Percentiles rank a stretch among this genome's conserved stretches.
Conservation (phyloP, 2,113 vertebrate species). For the Origma solitaria region DNA sequence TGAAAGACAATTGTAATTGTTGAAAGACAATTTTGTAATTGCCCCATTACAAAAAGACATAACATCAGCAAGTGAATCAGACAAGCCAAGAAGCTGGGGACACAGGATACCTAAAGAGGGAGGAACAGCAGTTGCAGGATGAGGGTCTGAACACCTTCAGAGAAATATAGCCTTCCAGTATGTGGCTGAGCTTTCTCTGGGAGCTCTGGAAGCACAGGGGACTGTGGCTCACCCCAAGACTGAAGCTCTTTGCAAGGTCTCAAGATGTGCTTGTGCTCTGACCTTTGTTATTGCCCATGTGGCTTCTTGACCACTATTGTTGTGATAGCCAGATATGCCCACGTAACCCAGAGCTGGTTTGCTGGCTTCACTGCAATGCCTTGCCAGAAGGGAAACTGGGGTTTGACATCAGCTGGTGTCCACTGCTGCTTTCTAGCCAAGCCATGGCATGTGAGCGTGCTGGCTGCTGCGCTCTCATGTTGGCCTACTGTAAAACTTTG, state of each 20-base stretch:
- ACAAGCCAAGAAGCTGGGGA: not conserved
- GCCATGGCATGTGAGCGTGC: not conserved
- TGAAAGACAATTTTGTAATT: no score
- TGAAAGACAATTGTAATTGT: no score
- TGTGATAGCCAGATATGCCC: not conserved
- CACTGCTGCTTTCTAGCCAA: not conserved
- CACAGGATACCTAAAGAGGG: not conserved
- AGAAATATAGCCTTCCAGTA: not conserved
- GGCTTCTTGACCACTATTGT: not conserved
- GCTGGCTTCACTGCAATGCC: not conserved
- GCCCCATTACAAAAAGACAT: not conserved
- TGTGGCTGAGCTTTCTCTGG: not conserved
- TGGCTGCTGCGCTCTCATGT: not conserved
- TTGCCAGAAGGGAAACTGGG: not conserved
- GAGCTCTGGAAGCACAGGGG: not conserved
- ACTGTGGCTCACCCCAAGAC: not conserved
- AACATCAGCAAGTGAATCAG: not conserved
- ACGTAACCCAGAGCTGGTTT: not conserved
- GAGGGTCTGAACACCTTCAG: not conserved
- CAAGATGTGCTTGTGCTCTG: rapidly evolving
- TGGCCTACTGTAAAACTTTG: not conserved
- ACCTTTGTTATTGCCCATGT: not conserved
- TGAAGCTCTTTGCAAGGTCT: not conserved
- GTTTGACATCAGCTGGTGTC: not conserved
- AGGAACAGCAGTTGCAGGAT: not conserved